Base-by-base conservation (phyloP, 2,797 vertebrate genomes). In the Streptopelia turtur region DNA sequence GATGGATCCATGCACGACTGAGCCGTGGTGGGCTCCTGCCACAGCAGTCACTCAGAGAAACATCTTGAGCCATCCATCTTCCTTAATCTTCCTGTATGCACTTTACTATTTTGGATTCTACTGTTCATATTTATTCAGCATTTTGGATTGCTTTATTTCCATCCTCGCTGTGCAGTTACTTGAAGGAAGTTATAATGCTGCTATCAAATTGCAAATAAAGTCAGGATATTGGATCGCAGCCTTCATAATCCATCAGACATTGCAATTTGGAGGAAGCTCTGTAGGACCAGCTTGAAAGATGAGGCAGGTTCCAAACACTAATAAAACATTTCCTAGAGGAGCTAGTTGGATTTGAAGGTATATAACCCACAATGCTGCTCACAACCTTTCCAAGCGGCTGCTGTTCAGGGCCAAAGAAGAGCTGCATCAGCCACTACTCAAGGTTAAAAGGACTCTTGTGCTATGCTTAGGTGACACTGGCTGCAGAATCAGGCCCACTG, bases 171-270 rank as follows among this genome's bases (percentile, higher is more conserved):
- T n/a, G 39, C 60, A 91, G 84, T 76, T 87, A 83, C 63, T 72
- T 47, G 63, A 30, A 87, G 78, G 77, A 94, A 93, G 59, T 79
- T 94, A 77, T n/a, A 59, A 28, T 31, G 33, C 83, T 87, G 71
- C 81, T 81, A 90, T 45, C 71, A 95, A 89, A 91, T 52, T 91
- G 80, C 93, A 96, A 87, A 93, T 89, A 76, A 90, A 94, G 75
- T 55, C 85, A 90, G 80, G 89, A 79, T 96, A 87, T 87, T 88
- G 84, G 87, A 93, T 82, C 59, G 59, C 53, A 90, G 85, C 56
- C 60, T 87, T 68, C 69, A 68, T 61, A 90, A 91, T 79, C 87
- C 85, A 95, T 84, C 89, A 93, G 35, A 80, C 37, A 7, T 1
- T n/a, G 50, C 76, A 83, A 82, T 87, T 84, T 76, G 69, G 78